A percentile compares a stretch with the other conserved stretches of the same genome.
Evolutionary conservation across 2,888 invertebrate genomes (phyloP).

Genomic region (Drosophila colorata): DNA sequence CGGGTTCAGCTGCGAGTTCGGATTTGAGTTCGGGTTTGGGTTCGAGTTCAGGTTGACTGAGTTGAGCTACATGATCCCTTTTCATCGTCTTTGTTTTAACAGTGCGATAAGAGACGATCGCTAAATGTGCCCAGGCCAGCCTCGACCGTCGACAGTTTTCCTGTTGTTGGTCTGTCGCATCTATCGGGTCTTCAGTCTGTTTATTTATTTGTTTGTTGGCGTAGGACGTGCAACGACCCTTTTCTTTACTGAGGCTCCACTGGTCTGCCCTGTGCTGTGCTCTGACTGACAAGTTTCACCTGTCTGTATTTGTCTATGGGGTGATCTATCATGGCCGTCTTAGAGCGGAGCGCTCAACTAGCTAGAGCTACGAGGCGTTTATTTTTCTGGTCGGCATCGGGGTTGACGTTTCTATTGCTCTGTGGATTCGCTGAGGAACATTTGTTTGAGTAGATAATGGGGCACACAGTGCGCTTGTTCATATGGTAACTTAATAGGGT

Average conservation of each 20-base stretch:
- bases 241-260: constrained; percentile 47
- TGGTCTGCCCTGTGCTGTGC: constrained; percentile 25
- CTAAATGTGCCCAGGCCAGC: constrained; percentile 34
- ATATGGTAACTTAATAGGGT: constrained; percentile 72
- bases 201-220: constrained; percentile 64
- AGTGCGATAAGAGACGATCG: constrained; percentile 69
- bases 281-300: constrained; percentile 81
- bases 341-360: constrained; percentile 3
- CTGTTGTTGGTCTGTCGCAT: constrained; percentile 35
- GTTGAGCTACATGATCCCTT: constrained; percentile 66
- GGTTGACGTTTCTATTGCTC: constrained; percentile 79
- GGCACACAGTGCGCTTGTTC: constrained; percentile 39
- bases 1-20: neutral
- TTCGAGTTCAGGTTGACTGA: constrained; percentile 56
- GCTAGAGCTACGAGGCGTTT: constrained; percentile 31
- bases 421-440: constrained; percentile 65
- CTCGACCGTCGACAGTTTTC: constrained; percentile 16
- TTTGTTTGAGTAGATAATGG: constrained; percentile 81
- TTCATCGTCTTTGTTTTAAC: constrained; percentile 70
- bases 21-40: constrained; percentile 22
- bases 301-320: constrained; percentile 79
- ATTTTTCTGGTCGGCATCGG: constrained; percentile 15
- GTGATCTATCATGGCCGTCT: constrained; percentile 76
- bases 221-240: constrained; percentile 68
- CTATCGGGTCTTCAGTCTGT: constrained; percentile 34